Evolutionary conservation across 2,888 invertebrate species (phyloP).

Genomic region (Notodonta ziczac): DNA sequence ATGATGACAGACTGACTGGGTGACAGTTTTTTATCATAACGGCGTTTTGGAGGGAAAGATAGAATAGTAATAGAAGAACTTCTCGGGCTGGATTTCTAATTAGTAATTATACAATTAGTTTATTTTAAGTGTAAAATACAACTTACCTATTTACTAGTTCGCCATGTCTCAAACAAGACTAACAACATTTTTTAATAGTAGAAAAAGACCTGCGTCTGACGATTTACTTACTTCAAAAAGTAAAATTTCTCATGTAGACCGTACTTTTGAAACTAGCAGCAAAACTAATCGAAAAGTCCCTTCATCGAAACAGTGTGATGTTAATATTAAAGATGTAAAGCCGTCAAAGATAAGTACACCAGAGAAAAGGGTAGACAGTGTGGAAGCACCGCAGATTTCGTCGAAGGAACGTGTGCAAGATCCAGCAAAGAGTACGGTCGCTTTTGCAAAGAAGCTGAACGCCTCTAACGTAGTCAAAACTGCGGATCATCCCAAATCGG

Average conservation of each 20-base stretch:
- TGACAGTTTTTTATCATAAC: no score
- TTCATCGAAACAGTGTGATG: constrained; percentile 38
- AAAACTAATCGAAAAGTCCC: constrained; percentile 44
- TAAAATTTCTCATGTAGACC: constrained; percentile 73
- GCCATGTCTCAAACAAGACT: constrained; percentile 91
- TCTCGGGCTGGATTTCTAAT: no score
- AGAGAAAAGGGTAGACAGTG: constrained; percentile 15
- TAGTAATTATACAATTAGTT: no score
- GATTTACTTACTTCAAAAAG: constrained; percentile 84
- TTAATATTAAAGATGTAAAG: constrained; percentile 18
- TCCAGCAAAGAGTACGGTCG: constrained; percentile 30
- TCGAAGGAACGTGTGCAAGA: constrained; percentile 15
- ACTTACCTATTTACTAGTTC: constrained; percentile 5
- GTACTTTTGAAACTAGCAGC: constrained; percentile 50
- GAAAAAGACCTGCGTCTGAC: constrained; percentile 90
- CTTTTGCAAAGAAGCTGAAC: constrained; percentile 67
- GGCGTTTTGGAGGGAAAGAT: no score
- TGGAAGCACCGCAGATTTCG: constrained; percentile 11
- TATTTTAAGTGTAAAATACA: no score
- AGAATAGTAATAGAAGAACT: no score
- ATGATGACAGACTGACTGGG: no score
- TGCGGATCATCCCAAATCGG: constrained; percentile 51
- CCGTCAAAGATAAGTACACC: constrained; percentile 19
- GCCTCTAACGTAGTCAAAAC: constrained; percentile 55
- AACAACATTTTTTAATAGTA: constrained; percentile 89